phyloP scores from a whole-genome alignment of 1,140 invertebrate genomes.

The Pararge aegeria region DNA sequence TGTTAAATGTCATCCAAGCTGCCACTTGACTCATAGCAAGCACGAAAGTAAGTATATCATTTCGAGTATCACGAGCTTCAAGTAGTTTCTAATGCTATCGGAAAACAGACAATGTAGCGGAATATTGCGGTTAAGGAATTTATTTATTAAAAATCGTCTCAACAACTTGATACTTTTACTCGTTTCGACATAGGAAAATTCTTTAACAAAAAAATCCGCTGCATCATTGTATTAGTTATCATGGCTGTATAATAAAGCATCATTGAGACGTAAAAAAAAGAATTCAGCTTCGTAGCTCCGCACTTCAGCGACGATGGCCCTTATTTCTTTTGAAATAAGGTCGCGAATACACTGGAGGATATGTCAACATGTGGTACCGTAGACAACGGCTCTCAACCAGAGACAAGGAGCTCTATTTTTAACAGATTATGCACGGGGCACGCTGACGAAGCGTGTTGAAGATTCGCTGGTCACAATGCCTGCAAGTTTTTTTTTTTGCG shows the following conservation, averaged over 20 bases:
- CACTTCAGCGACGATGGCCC: slow-evolving; percentile 9
- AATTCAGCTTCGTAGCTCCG: slow-evolving; percentile 10
- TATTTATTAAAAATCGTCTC: slow-evolving; percentile 11
- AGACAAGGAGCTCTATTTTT: slow-evolving; percentile 66
- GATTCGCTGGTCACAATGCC: slow-evolving; percentile 39
- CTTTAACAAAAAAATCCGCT: slow-evolving; percentile 24
- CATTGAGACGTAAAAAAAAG: slow-evolving; percentile 55
- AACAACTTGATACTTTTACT: slow-evolving; percentile 17
- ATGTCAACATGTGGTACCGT: slow-evolving; percentile 36
- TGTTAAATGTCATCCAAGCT: too few relatives aligned
- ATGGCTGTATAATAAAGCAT: slow-evolving; percentile 48
- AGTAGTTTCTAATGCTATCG: not conserved
- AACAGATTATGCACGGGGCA: slow-evolving; percentile 62
- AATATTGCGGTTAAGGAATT: slow-evolving; percentile 1
- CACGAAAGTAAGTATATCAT: not conserved
- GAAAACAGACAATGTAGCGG: not conserved
- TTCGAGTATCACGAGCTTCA: not conserved
- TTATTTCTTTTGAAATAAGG: slow-evolving; percentile 17
- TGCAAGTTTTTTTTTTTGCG: slow-evolving; percentile 30
- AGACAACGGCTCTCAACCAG: slow-evolving; percentile 48
- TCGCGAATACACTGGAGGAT: slow-evolving; percentile 13
- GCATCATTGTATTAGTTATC: slow-evolving; percentile 40
- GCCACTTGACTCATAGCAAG: not conserved
- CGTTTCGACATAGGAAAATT: slow-evolving; percentile 25
- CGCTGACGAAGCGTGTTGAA: slow-evolving; percentile 49